Evolutionary conservation across 2,888 invertebrate species (phyloP).

Genomic region (Belgica antarctica): DNA sequence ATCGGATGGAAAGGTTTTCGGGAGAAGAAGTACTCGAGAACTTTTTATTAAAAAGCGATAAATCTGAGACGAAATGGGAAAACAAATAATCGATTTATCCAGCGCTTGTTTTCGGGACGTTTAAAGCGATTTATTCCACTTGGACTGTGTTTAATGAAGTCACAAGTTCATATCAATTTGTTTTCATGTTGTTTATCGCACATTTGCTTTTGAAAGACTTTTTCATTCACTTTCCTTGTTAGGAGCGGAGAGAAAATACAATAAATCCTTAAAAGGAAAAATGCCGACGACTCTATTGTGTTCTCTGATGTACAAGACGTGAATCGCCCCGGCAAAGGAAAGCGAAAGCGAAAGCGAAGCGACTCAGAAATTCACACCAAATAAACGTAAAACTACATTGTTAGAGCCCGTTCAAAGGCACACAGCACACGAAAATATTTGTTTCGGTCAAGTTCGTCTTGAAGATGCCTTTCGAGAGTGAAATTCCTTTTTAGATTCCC

Average conservation of each 20-base stretch:
- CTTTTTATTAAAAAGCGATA: slow-evolving; percentile 33
- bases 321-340: no score
- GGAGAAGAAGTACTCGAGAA: slow-evolving; percentile 17
- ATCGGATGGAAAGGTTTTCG: slow-evolving; percentile 10
- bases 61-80: slow-evolving; percentile 29
- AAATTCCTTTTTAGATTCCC: slow-evolving; percentile 27
- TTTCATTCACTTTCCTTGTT: slow-evolving; percentile 21
- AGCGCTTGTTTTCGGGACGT: not conserved
- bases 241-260: slow-evolving; percentile 2
- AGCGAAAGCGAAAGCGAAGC: slow-evolving; percentile 38
- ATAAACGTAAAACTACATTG: slow-evolving; percentile 28
- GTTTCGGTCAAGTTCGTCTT: slow-evolving; percentile 10
- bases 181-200: slow-evolving; percentile 26
- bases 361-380: slow-evolving; percentile 39
- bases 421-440: slow-evolving; percentile 38
- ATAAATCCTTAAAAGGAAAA: slow-evolving; percentile 38
- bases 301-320: no score
- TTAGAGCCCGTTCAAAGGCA: not conserved
- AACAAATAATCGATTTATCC: slow-evolving; percentile 41
- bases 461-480: slow-evolving; percentile 5
- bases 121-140: slow-evolving; percentile 18
- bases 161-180: slow-evolving; percentile 42
- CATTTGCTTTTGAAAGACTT: slow-evolving; percentile 20
- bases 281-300: slow-evolving; percentile 29
- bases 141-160: slow-evolving; percentile 37